These are phyloP conservation scores for Antitype chi DNA, from an alignment of 2,888 invertebrate species.

Conservation along the genomic window DNA sequence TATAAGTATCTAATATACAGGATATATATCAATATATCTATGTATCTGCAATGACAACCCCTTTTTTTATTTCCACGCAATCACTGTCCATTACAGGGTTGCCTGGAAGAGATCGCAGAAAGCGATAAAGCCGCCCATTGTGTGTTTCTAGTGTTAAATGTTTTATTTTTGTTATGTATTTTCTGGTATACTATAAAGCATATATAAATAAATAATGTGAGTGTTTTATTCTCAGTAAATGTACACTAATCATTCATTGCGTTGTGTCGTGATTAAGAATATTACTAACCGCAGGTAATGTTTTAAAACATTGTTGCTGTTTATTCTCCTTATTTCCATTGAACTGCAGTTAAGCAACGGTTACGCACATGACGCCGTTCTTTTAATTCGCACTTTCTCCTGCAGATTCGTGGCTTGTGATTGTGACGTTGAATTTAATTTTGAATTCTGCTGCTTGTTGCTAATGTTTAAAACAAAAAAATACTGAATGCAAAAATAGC, in stretches of 20 bases:
- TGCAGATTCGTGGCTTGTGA: slow-evolving; percentile 23
- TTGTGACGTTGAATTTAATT: slow-evolving; percentile 9
- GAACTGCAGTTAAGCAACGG: slow-evolving; percentile 19
- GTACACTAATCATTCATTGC: slow-evolving; percentile 18
- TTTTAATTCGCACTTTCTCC: slow-evolving; percentile 43
- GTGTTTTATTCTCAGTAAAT: slow-evolving; percentile 22
- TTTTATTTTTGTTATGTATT: too few species aligned
- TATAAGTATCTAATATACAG: too few species aligned
- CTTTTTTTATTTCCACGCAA: too few species aligned
- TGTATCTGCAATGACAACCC: too few species aligned
- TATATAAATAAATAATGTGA: too few species aligned
- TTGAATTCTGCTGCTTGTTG: background rate
- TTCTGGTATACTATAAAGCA: too few species aligned
- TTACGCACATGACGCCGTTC: slow-evolving; percentile 45
- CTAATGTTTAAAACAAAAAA: background rate
- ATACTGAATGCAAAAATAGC: background rate
- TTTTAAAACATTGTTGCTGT: slow-evolving; percentile 11
- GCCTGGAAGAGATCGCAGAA: too few species aligned
- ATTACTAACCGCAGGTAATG: background rate
- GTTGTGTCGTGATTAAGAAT: slow-evolving; percentile 25
- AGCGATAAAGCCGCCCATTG: too few species aligned
- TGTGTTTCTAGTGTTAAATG: too few species aligned
- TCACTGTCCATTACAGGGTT: too few species aligned
- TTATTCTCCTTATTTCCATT: slow-evolving; percentile 35
- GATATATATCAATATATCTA: too few species aligned